phyloP scores from a whole-genome alignment of 2,888 invertebrate genomes.

The Heteromyza rotundicornis region DNA sequence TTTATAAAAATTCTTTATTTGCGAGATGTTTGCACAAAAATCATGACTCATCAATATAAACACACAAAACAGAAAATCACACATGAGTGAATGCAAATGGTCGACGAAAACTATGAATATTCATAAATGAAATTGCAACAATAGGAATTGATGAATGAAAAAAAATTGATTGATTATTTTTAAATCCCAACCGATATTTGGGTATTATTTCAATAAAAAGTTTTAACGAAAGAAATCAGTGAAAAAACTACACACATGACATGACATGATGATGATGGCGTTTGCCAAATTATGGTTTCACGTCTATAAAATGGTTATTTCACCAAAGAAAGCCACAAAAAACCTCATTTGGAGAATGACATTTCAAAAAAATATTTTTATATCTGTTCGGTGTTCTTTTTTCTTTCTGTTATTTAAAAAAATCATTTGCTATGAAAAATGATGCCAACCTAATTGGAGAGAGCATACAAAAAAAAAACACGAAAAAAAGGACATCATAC shows the following conservation, averaged over 20 bases:
- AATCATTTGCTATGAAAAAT: constrained; percentile 27
- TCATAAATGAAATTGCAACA: constrained; percentile 48
- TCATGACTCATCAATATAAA: constrained; percentile 43
- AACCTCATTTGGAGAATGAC: constrained; percentile 22
- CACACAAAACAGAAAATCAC: too few relatives aligned
- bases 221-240: too few relatives aligned
- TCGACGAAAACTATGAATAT: constrained; percentile 45
- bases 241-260: constrained; percentile 8
- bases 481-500: constrained; percentile 39
- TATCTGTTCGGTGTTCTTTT: neutral
- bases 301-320: too few relatives aligned
- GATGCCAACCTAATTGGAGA: constrained; percentile 27
- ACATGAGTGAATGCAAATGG: constrained; percentile 47
- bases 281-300: constrained; percentile 6
- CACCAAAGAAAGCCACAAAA: neutral
- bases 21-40: constrained; percentile 37
- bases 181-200: constrained; percentile 30
- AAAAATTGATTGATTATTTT: constrained; percentile 37
- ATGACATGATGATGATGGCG: neutral
- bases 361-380: constrained; percentile 13
- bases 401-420: constrained; percentile 1
- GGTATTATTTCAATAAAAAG: constrained; percentile 10
- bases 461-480: constrained; percentile 4
- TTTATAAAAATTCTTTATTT: neutral
- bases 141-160: constrained; percentile 48